These are phyloP conservation scores for Scytalopus superciliaris DNA, from an alignment of 2,113 vertebrate genomes.

Conservation along the genomic window DNA sequence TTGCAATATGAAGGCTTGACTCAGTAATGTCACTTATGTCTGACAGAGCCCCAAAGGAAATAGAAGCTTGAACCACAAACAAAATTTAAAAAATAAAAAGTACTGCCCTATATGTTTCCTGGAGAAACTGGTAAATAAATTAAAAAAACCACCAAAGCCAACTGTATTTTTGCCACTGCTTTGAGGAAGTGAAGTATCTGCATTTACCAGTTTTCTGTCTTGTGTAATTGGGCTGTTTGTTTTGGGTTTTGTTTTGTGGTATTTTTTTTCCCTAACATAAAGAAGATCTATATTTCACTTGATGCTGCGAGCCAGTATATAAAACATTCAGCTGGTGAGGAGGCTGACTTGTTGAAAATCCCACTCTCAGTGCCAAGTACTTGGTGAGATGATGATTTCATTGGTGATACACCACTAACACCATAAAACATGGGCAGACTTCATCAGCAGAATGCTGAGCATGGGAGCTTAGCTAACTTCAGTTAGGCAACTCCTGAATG, in stretches of 20 bases:
- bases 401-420: not conserved
- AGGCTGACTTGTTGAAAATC: not conserved
- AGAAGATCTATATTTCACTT: not conserved
- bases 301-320: not conserved
- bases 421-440: not conserved
- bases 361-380: not conserved
- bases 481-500: not conserved
- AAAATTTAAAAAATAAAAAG: not conserved
- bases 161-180: not conserved
- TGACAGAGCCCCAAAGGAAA: not conserved
- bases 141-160: not conserved
- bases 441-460: not conserved
- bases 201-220: not conserved
- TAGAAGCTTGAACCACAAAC: not conserved
- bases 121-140: not conserved
- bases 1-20: not conserved
- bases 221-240: not conserved
- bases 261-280: not conserved
- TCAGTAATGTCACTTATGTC: not conserved
- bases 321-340: not conserved
- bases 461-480: not conserved
- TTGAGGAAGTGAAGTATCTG: not conserved
- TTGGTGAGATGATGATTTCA: not conserved
- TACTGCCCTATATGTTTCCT: not conserved
- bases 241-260: not conserved